Base-by-base conservation (phyloP, 1,140 invertebrate species). In the Colletes gigas region DNA sequence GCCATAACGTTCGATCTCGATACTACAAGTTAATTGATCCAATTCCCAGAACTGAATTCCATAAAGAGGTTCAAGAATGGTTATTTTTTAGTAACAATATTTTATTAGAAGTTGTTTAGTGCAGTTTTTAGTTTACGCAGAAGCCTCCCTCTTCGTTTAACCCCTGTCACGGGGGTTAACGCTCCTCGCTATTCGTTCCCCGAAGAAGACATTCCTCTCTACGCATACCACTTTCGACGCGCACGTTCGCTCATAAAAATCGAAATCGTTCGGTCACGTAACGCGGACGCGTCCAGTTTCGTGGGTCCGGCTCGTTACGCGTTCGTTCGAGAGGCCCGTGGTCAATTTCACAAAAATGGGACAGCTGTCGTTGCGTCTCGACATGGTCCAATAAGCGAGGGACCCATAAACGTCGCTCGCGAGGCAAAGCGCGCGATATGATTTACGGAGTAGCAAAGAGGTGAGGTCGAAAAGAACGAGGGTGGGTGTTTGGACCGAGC, bases 371-470 rank as follows among this genome's bases (percentile, higher is more conserved):
- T 68, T 50, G 55, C 55, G 69, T 57, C 55, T 52, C 44, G 54
- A 50, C 21, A 41, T 60, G 71, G 75, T 73, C 78, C 84, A 87
- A 86, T 87, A 86, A 86, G 70, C 82, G 54, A 59, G 59, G 54
- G 54, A 81, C 50, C 84, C 82, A 84, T 86, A 86, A 87, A 87
- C 63, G 82, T 87, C 86, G 60, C 50, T 47, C 78, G 41, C 73
- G 73, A 55, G 68, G 68, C 73, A 77, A 86, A 85, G 41, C 71
- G 52, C 55, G 44, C 74, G 30, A 67, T 47, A 85, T 89, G 87
- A 89, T 89, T 89, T 89, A 89, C 88, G 88, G 41, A 88, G 83
- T 19, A 57, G 14, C 57, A 47, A 67, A 60, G 65, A 55, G 15
- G 60, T 10, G 54, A 67, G 59, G 54, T 54, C 62, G 72, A 68